A percentile compares a stretch with the other conserved stretches of the same genome.
Conservation (phyloP, 2,888 invertebrate genomes). For the Corythucha ciliata region DNA sequence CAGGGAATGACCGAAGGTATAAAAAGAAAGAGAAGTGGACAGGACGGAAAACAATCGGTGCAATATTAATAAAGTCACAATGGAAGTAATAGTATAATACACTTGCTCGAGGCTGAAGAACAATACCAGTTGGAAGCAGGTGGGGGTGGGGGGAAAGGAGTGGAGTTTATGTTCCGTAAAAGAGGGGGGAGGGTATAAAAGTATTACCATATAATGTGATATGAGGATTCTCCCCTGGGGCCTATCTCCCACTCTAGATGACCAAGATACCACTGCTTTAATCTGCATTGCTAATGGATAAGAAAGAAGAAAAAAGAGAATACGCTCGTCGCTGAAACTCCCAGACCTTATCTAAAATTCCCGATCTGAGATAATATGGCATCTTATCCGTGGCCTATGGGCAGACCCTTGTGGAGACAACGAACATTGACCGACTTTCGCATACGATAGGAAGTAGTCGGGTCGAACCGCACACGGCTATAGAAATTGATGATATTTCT, state of each 20-base stretch:
- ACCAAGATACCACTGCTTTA: conserved; percentile 18
- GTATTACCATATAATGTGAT: conserved; percentile 26
- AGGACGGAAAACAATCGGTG: conserved; percentile 14
- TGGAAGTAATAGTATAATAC: conserved; percentile 24
- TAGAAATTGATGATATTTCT: no score
- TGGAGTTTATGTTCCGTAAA: no score
- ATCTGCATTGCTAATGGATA: conserved; percentile 25
- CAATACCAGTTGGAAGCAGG: conserved; percentile 16
- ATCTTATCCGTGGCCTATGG: conserved; percentile 4
- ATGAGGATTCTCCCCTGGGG: conserved; percentile 16
- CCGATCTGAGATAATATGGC: not conserved
- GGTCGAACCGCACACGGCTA: no score
- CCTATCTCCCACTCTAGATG: conserved; percentile 26
- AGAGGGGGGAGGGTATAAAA: no score
- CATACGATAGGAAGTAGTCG: no score
- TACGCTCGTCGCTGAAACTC: conserved; percentile 26
- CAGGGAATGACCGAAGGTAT: no score
- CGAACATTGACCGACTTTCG: no score
- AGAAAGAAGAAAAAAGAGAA: no score
- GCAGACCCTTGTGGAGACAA: no score
- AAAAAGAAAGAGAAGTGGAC: conserved; percentile 8
- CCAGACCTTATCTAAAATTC: conserved; percentile 24
- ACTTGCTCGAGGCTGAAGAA: conserved; percentile 14
- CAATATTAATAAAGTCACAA: conserved; percentile 26
- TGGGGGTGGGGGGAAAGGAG: no score